Conservation (phyloP, 2,113 vertebrate genomes). For the Kryptolebias marmoratus region DNA sequence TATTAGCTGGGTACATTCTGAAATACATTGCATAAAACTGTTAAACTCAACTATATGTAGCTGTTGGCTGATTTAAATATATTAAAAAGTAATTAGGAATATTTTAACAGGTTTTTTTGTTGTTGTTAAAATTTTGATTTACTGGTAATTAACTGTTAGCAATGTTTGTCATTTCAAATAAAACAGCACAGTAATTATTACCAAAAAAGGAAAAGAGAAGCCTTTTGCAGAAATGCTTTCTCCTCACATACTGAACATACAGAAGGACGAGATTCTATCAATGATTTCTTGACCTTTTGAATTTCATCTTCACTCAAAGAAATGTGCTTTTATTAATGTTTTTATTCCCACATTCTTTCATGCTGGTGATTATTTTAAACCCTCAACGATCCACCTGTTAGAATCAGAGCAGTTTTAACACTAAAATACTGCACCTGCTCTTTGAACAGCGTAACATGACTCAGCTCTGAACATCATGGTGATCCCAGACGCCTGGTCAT, state of each 20-base stretch:
- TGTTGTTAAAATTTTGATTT: too few relatives aligned
- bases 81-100: too few relatives aligned
- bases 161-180: neutral
- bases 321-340: neutral
- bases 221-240: neutral
- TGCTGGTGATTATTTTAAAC: neutral
- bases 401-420: constrained; percentile 8
- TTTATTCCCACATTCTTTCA: neutral
- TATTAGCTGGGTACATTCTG: too few relatives aligned
- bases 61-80: too few relatives aligned
- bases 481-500: constrained; percentile 45
- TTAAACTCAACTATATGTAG: too few relatives aligned
- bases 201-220: neutral
- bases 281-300: neutral
- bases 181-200: neutral
- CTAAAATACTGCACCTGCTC: constrained; percentile 40
- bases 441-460: constrained; percentile 28
- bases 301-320: neutral
- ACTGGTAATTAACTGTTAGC: neutral
- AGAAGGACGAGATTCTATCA: neutral
- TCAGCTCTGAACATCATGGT: constrained; percentile 26
- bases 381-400: constrained; percentile 8
- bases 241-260: neutral
- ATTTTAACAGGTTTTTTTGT: too few relatives aligned
- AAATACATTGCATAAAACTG: too few relatives aligned